phyloP scores from a whole-genome alignment of 2,888 invertebrate species.

The Eupithecia centaureata region DNA sequence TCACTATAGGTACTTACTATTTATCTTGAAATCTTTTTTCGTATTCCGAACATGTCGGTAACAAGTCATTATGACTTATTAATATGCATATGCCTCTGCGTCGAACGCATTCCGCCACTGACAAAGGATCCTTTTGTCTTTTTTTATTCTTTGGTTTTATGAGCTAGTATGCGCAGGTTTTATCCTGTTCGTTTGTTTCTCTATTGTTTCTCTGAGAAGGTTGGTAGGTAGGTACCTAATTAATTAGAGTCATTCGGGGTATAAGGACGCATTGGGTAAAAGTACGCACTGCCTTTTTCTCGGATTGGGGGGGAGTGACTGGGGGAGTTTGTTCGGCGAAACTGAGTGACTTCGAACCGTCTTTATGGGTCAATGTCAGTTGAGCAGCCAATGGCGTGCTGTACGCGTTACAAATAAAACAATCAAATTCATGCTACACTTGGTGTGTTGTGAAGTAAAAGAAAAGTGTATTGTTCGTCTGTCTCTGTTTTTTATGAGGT shows the following conservation, averaged over 20 bases:
- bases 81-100: slow-evolving; percentile 9
- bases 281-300: too few species aligned
- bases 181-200: neutral
- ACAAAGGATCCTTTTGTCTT: slow-evolving; percentile 6
- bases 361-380: too few species aligned
- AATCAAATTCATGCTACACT: too few species aligned
- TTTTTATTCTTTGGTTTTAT: slow-evolving; percentile 19
- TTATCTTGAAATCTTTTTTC: neutral
- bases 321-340: too few species aligned
- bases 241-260: neutral
- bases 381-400: too few species aligned
- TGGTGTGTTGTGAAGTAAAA: too few species aligned
- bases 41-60: slow-evolving; percentile 5
- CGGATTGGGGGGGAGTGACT: too few species aligned
- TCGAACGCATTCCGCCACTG: neutral
- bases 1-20: neutral
- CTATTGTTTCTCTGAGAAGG: neutral
- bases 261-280: too few species aligned
- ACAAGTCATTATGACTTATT: slow-evolving; percentile 8
- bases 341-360: too few species aligned
- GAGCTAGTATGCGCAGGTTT: slow-evolving; percentile 6
- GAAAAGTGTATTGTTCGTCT: too few species aligned
- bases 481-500: too few species aligned
- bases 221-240: neutral
- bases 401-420: too few species aligned